These are phyloP conservation scores for Leucania comma DNA, from an alignment of 2,888 invertebrate genomes.

Conservation along the genomic window DNA sequence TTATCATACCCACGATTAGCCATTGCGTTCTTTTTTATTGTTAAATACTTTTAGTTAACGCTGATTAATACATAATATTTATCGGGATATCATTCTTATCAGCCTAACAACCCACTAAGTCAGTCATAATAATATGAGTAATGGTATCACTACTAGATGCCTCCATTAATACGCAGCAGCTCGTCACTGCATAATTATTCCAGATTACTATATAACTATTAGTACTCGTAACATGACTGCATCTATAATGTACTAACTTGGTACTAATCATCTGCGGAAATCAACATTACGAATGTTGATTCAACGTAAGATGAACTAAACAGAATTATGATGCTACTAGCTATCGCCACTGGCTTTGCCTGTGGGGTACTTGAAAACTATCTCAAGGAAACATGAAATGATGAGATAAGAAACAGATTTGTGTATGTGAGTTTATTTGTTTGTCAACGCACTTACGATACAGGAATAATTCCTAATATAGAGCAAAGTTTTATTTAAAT, in stretches of 20 bases:
- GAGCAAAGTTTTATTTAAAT: no score
- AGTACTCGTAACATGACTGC: constrained; percentile 16
- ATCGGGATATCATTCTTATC: not conserved
- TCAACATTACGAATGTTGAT: not conserved
- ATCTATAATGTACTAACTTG: constrained; percentile 8
- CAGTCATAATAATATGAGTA: not conserved
- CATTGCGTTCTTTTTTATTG: no score
- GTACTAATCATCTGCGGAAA: constrained; percentile 5
- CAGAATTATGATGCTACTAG: not conserved
- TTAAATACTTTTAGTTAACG: no score
- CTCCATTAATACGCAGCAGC: constrained; percentile 7
- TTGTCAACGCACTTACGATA: no score
- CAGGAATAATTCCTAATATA: no score
- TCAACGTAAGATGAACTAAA: not conserved
- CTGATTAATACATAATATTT: no score
- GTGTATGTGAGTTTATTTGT: no score
- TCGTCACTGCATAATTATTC: constrained; percentile 46
- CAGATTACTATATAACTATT: constrained; percentile 1
- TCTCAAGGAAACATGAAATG: no score
- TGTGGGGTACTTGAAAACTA: no score
- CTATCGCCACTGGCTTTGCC: no score
- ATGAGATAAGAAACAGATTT: no score
- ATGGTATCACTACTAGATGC: constrained; percentile 5
- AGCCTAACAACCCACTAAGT: not conserved
- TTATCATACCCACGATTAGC: no score